Percentiles rank a stretch among this genome's conserved stretches.
These are phyloP conservation scores for Alosa sapidissima DNA, from an alignment of 2,797 vertebrate genomes.

Conservation along the genomic window DNA sequence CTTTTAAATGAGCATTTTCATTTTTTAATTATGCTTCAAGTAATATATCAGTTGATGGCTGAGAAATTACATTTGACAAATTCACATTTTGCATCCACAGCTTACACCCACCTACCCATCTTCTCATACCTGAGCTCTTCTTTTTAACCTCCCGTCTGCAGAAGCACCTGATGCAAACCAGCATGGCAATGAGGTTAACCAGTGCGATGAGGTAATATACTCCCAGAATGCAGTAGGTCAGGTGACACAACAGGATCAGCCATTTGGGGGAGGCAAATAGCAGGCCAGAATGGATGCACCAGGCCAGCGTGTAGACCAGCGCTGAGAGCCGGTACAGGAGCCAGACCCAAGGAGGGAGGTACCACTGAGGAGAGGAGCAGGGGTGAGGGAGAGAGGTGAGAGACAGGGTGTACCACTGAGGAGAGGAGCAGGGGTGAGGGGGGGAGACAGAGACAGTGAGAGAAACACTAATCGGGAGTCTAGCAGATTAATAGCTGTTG, in stretches of 20 bases:
- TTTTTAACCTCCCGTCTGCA: neutral
- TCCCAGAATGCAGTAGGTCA: constrained; percentile 45
- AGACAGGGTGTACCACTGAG: constrained; percentile 47
- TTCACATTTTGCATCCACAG: neutral
- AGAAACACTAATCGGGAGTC: neutral
- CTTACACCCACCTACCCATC: neutral
- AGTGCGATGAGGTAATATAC: constrained; percentile 49
- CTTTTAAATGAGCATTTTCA: too few relatives aligned
- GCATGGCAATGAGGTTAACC: constrained; percentile 43
- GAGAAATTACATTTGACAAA: neutral
- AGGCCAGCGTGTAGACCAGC: constrained; percentile 45
- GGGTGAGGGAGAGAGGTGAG: neutral
- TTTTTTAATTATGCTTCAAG: neutral
- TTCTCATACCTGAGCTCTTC: neutral
- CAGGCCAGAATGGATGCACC: constrained; percentile 47
- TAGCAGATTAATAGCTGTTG: neutral
- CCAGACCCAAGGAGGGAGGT: constrained; percentile 45
- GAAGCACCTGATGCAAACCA: constrained; percentile 21
- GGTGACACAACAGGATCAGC: constrained; percentile 49
- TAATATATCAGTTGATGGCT: neutral
- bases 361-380: constrained; percentile 43
- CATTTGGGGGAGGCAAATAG: constrained; percentile 44
- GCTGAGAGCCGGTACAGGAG: constrained; percentile 44
- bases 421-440: neutral
- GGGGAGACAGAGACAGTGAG: neutral